Percentiles rank a stretch among this genome's conserved stretches.
Evolutionary conservation across 2,797 vertebrate species (phyloP).

Genomic region (Muscicapa striata): DNA sequence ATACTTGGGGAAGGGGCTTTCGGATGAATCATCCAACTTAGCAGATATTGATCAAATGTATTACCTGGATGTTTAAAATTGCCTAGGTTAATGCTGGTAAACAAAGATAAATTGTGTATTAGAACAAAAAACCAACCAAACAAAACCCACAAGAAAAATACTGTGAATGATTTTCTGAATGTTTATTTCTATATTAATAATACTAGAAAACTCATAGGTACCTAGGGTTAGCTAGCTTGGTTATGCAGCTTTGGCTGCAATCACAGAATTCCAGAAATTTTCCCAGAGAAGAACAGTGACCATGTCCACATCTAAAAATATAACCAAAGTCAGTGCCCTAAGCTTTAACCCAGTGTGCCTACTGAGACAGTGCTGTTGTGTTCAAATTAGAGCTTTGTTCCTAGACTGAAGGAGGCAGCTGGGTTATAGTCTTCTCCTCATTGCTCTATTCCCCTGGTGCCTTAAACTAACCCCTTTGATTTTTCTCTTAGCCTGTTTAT

Average conservation of each 20-base stretch:
- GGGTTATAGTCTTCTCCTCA: not conserved
- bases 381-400: not conserved
- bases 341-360: not conserved
- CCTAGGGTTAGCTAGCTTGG: not conserved
- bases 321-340: not conserved
- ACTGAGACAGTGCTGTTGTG: not conserved
- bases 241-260: not conserved
- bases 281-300: not conserved
- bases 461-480: not conserved
- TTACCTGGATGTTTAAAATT: not conserved
- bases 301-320: not conserved
- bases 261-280: not conserved
- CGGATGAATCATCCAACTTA: not conserved
- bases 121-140: not conserved
- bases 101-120: not conserved
- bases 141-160: rapidly evolving
- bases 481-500: not conserved
- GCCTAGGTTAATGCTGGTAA: not conserved
- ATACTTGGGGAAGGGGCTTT: not conserved
- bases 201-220: not conserved
- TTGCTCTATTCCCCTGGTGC: not conserved
- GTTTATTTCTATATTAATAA: not conserved
- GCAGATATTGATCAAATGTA: not conserved
- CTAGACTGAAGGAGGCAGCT: not conserved
- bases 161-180: not conserved